Evolutionary conservation across 1,140 invertebrate species (phyloP).

Genomic region (Drosophila eugracilis): DNA sequence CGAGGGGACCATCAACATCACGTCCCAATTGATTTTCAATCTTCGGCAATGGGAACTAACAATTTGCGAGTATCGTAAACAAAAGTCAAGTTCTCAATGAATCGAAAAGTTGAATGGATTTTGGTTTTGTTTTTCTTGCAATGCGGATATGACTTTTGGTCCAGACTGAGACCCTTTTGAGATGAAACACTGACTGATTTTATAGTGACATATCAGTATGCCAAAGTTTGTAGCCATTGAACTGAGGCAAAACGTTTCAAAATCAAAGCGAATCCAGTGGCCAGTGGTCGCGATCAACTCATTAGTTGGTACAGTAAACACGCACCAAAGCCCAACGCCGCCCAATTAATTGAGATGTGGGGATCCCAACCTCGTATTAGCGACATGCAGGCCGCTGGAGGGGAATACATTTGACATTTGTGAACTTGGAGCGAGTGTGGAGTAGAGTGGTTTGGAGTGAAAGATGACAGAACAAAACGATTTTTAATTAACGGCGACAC

Average conservation of each 20-base stretch:
- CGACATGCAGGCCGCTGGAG: constrained; percentile 62
- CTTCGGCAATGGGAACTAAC: constrained; percentile 14
- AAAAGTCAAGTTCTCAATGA: constrained; percentile 6
- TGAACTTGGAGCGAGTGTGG: constrained; percentile 57
- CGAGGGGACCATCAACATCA: constrained; percentile 13
- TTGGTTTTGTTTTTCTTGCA: neutral
- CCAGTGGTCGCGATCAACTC: constrained; percentile 19
- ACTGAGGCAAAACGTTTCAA: constrained; percentile 29
- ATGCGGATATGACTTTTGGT: neutral
- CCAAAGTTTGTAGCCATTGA: constrained; percentile 57
- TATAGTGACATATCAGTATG: neutral
- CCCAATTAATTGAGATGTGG: constrained; percentile 39
- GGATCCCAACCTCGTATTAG: constrained; percentile 65
- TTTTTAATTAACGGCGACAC: constrained; percentile 78
- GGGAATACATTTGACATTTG: constrained; percentile 54
- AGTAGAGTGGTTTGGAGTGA: constrained; percentile 29
- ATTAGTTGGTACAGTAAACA: constrained; percentile 67
- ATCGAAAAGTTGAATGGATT: neutral
- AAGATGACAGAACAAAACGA: constrained; percentile 74
- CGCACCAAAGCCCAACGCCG: constrained; percentile 34
- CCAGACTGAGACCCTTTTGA: neutral
- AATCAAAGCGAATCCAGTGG: constrained; percentile 33
- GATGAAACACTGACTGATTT: neutral
- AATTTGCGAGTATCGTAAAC: constrained; percentile 17
- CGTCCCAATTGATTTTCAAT: constrained; percentile 29